phyloP scores from a whole-genome alignment of 2,797 vertebrate genomes.

The Allobates femoralis region DNA sequence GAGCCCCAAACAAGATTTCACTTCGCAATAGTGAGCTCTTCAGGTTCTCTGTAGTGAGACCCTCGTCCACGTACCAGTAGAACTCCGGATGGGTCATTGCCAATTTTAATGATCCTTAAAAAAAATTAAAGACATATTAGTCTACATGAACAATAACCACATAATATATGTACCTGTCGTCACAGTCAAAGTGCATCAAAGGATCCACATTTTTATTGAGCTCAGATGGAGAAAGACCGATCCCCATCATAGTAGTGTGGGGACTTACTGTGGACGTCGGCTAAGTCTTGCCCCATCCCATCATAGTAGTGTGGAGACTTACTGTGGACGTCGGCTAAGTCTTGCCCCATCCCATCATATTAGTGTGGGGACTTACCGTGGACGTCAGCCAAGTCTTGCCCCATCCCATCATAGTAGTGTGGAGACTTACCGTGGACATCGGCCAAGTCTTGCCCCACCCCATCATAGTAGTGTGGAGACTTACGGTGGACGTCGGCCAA shows the following conservation, averaged over 20 bases:
- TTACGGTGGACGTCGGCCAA: conserved; percentile 93
- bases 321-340: conserved; percentile 95
- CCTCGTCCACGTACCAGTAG: conserved; percentile 98
- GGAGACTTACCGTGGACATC: conserved; percentile 87
- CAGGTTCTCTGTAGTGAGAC: conserved; percentile 86
- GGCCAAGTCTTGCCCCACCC: conserved; percentile 94
- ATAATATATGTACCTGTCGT: too few species aligned
- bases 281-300: conserved; percentile 94
- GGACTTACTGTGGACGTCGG: conserved; percentile 89
- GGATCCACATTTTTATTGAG: neutral
- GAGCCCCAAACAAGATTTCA: conserved; percentile 94
- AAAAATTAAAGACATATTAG: neutral
- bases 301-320: conserved; percentile 96
- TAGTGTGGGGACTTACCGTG: too few species aligned
- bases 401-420: too few species aligned
- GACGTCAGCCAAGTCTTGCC: too few species aligned
- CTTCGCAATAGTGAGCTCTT: conserved; percentile 92
- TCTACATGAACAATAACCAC: neutral
- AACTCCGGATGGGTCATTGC: conserved; percentile 98
- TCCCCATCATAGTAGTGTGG: too few species aligned
- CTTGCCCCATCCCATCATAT: conserved; percentile 95
- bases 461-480: conserved; percentile 85
- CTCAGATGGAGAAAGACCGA: too few species aligned
- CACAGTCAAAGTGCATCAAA: too few species aligned
- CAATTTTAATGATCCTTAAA: conserved; percentile 88